Base-by-base conservation (phyloP, 2,113 vertebrate genomes). In the Typhlomys cinereus region DNA sequence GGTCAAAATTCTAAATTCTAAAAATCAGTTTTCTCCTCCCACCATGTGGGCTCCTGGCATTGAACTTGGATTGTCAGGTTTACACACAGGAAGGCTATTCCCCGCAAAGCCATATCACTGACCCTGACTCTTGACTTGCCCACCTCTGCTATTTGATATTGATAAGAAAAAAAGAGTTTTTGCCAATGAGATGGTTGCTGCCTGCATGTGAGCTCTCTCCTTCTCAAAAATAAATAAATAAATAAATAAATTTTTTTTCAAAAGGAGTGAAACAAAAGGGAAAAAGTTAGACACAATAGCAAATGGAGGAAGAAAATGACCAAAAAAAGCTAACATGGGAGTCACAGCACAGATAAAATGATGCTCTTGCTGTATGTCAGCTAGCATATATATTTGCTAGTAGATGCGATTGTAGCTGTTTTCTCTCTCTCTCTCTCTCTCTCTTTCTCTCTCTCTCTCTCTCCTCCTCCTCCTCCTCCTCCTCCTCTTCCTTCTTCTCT, bases 201-300 rank as follows among this genome's bases (percentile, higher is more conserved):
- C n/a, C n/a, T n/a, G n/a, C n/a, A n/a, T n/a, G n/a, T n/a, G n/a
- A n/a, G n/a, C n/a, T n/a, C n/a, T n/a, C n/a, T n/a, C n/a, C n/a
- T n/a, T n/a, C n/a, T n/a, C n/a, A n/a, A n/a, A n/a, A n/a, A n/a
- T n/a, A n/a, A n/a, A n/a, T n/a, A n/a, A n/a, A n/a, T n/a, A n/a
- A n/a, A n/a, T n/a, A n/a, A n/a, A n/a, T n/a, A n/a, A n/a, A n/a
- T 70, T 73, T 84, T 66, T 91, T 92, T 90, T 70, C 23, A 39
- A 91, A 87, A 86, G 9, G 44, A 86, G 21, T 64, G 73, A 78
- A 92, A 36, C 54, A 76, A 84, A 86, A 89, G 31, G 52, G 59
- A 27, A 27, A 57, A 44, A 23, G 25, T 7, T 25, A 5, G 34
- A 25, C 36, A 17, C 57, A 85, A 39, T 29, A 85, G 90, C 41